A percentile compares a stretch with the other conserved stretches of the same genome.
Evolutionary conservation across 2,888 invertebrate genomes (phyloP).

Genomic region (Tuberolachnus salignus): DNA sequence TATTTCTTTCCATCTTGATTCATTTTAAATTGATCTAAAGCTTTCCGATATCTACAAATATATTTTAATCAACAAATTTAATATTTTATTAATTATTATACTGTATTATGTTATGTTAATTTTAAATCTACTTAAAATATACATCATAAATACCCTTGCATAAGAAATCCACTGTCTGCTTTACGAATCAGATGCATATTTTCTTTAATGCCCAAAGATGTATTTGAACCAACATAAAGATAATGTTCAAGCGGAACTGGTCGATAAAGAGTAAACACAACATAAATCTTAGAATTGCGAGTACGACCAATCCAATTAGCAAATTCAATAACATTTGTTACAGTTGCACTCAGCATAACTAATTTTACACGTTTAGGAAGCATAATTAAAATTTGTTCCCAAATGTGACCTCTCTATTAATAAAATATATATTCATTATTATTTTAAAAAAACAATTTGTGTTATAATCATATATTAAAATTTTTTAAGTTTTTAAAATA

Average conservation of each 20-base stretch:
- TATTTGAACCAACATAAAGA: slow-evolving; percentile 69
- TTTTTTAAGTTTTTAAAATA: not conserved
- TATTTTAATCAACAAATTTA: not conserved
- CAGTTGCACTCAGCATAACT: slow-evolving; percentile 96
- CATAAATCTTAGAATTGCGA: slow-evolving; percentile 86
- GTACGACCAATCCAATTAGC: slow-evolving; percentile 92
- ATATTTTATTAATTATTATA: not conserved
- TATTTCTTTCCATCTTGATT: slow-evolving; percentile 47
- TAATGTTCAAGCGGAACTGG: slow-evolving; percentile 96
- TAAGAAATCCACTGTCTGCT: slow-evolving; percentile 74
- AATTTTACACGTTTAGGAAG: slow-evolving; percentile 93
- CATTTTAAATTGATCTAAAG: slow-evolving; percentile 32
- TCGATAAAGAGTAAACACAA: slow-evolving; percentile 89
- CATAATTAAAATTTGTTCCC: slow-evolving; percentile 98
- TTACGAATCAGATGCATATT: slow-evolving; percentile 82
- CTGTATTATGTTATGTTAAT: not conserved
- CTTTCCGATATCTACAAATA: slow-evolving; percentile 42
- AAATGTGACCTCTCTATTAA: slow-evolving; percentile 89
- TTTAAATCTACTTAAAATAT: slow-evolving; percentile 17
- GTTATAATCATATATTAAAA: not conserved
- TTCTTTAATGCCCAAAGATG: slow-evolving; percentile 73
- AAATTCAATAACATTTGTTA: slow-evolving; percentile 95
- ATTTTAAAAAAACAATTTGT: not conserved
- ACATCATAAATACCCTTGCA: slow-evolving; percentile 73
- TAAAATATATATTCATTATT: slow-evolving; percentile 36